phyloP scores from a whole-genome alignment of 2,113 vertebrate genomes.

The Felis catus region DNA sequence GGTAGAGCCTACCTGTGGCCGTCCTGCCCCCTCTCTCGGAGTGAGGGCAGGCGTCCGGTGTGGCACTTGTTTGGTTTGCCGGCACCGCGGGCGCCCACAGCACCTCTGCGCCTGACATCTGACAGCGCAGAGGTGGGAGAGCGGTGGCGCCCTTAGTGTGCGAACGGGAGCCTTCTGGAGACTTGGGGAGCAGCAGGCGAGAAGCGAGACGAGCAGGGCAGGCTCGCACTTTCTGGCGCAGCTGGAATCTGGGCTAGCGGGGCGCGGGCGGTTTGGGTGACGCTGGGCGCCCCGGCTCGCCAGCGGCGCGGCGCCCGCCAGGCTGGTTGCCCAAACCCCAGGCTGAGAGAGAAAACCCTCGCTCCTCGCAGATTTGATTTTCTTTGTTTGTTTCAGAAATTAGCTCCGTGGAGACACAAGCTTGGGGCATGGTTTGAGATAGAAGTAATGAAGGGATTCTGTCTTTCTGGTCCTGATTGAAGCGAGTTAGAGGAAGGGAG shows the following conservation, averaged over 20 bases:
- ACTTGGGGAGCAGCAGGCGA: background rate
- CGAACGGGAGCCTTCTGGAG: background rate
- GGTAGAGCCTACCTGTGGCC: constrained; percentile 55
- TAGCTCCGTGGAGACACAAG: constrained; percentile 56
- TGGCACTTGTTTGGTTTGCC: constrained; percentile 3
- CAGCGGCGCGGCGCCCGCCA: background rate
- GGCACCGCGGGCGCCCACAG: background rate
- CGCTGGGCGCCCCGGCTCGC: background rate
- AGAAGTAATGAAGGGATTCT: background rate
- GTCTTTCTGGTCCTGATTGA: background rate
- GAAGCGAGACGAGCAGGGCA: background rate
- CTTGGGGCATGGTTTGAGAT: constrained; percentile 23
- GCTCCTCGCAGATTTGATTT: constrained; percentile 51
- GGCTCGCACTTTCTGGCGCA: constrained; percentile 27
- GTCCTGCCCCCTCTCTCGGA: background rate
- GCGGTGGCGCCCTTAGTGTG: background rate
- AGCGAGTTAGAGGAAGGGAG: constrained; percentile 1
- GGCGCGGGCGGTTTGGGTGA: background rate
- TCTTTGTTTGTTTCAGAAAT: constrained; percentile 83
- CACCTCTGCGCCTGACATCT: background rate
- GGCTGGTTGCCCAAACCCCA: background rate
- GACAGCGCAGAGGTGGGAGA: constrained; percentile 41
- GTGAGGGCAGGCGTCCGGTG: background rate
- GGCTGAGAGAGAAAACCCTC: background rate
- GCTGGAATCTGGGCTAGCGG: background rate